These are phyloP conservation scores for Theodoxus fluviatilis DNA, from an alignment of 2,888 invertebrate species.

Conservation along the genomic window DNA sequence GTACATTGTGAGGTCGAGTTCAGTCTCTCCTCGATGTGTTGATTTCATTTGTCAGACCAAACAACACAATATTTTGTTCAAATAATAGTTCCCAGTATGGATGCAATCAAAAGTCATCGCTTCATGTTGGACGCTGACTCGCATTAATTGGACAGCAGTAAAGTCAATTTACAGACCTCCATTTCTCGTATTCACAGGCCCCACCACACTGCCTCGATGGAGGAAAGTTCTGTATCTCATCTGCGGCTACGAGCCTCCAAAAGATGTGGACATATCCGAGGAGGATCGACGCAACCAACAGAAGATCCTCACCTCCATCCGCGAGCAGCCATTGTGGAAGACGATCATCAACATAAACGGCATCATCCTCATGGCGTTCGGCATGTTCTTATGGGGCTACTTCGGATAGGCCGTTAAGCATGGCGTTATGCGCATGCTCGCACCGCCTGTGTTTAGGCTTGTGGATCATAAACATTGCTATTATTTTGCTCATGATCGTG, in stretches of 20 bases:
- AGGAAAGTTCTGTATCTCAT: constrained; percentile 39
- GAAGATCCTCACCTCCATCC: constrained; percentile 42
- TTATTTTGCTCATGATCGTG: too few relatives aligned
- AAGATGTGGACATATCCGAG: constrained; percentile 34
- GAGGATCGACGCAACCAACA: constrained; percentile 39
- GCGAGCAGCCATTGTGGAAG: constrained; percentile 46
- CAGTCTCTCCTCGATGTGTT: too few relatives aligned
- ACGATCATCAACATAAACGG: constrained; percentile 50
- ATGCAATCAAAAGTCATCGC: too few relatives aligned
- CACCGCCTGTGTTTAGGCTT: background rate
- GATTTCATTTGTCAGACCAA: too few relatives aligned
- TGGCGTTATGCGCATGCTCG: background rate
- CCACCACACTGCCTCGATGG: constrained; percentile 37
- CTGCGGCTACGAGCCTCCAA: constrained; percentile 50
- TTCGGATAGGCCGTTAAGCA: constrained; percentile 31
- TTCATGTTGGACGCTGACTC: too few relatives aligned
- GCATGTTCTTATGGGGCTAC: constrained; percentile 51
- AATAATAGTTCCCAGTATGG: too few relatives aligned
- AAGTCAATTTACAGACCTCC: background rate
- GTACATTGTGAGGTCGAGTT: too few relatives aligned
- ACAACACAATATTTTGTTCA: too few relatives aligned
- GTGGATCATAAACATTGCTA: background rate
- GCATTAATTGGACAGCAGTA: too few relatives aligned
- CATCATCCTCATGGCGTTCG: constrained; percentile 45
- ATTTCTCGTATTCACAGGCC: constrained; percentile 27